These are phyloP conservation scores for Saturnia japonica DNA, from an alignment of 2,888 invertebrate species.

Conservation along the genomic window DNA sequence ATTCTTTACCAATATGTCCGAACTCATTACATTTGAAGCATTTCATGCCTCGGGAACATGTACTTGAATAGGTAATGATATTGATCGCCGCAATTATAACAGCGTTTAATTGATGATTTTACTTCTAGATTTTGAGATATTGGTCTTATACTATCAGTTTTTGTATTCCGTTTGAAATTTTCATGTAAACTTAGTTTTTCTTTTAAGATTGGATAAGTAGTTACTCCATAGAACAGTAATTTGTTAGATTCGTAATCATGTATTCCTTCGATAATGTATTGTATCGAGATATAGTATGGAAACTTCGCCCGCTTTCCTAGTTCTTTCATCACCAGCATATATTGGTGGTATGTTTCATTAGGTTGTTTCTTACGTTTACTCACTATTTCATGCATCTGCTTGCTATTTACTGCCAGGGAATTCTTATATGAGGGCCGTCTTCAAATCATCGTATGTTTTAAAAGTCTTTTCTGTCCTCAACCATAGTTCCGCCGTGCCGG, in stretches of 20 bases:
- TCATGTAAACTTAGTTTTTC: conserved; percentile 31
- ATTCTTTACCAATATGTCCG: no score
- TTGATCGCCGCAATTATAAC: no score
- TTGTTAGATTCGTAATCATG: conserved; percentile 31
- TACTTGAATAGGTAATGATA: no score
- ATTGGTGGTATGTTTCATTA: conserved; percentile 28
- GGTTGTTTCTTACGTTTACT: conserved; percentile 25
- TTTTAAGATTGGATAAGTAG: conserved; percentile 25
- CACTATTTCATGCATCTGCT: conserved; percentile 33
- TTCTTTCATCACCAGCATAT: conserved; percentile 35
- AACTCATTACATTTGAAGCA: no score
- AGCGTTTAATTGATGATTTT: no score
- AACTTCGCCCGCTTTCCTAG: conserved; percentile 32
- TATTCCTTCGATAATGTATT: conserved; percentile 37
- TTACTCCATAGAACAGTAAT: conserved; percentile 30
- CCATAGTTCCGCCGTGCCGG: conserved; percentile 32
- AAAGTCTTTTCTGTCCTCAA: conserved; percentile 27
- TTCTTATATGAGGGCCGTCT: conserved; percentile 26
- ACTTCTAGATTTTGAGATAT: no score
- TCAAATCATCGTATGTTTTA: conserved; percentile 30
- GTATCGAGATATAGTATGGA: conserved; percentile 33
- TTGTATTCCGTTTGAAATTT: background rate
- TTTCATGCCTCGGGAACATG: no score
- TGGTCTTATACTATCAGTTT: background rate
- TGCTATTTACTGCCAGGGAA: conserved; percentile 30